Evolutionary conservation across 2,888 invertebrate species (phyloP), one percentile per base, ranked within the genome.

Genomic region (Unio pictorum): DNA sequence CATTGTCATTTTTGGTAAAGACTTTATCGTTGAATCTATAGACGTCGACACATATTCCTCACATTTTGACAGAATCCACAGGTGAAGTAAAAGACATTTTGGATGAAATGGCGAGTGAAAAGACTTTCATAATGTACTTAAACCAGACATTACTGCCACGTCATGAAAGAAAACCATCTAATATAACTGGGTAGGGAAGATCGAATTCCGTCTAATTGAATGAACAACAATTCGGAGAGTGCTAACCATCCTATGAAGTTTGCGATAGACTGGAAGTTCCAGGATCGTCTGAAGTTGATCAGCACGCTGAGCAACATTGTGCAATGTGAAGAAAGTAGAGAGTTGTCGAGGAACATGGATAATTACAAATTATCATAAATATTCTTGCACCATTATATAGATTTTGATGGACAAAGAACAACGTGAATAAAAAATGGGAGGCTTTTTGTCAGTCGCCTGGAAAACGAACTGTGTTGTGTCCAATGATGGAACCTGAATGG

Each of bases 171-270:
- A 15, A 15, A 17, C 26, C 55, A 62, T 34, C 63, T 72, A 17
- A 61, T 68, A 3, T 61, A 61, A 34, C 68, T 66, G 4, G 17
- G 23, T 11, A 45, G 55, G 34, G 61, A 45, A 6, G 61, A 59
- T 1, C 66, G 68, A 58, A 57, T 68, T 8, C 15, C 20, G 55
- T 23, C n/a, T 3, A 28, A 18, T 11, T 71, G 71, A 67, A 71
- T 67, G 4, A 71, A 64, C 56, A 68, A 68, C 55, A 68, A 71
- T 34, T 71, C 59, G 5, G 68, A 71, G n/a, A 61, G 61, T 20
- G 61, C 68, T 7, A 71, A 71, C 28, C 67, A 71, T 28, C 23
- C 65, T 7, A n/a, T 71, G 23, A 71, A 71, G 23, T 55, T 45
- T 34, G 65, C 65, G 1, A 56, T 30, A 5, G 23, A 26, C 7